phyloP scores from a whole-genome alignment of 2,888 invertebrate species.

The Cyclophora punctaria region DNA sequence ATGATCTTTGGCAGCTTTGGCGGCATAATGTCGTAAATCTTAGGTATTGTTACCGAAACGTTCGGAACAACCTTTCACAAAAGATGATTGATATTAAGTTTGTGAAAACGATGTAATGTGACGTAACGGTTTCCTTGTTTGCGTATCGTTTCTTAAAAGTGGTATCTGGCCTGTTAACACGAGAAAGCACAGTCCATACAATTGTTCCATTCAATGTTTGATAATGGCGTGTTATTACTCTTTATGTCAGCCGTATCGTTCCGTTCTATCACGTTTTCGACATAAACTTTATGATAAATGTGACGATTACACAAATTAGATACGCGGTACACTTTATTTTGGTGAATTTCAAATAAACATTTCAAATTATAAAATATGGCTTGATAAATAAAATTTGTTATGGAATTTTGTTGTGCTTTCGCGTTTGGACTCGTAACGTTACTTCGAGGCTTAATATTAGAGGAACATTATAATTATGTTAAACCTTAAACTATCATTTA shows the following conservation, averaged over 20 bases:
- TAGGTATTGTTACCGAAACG: too few species aligned
- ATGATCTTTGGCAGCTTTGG: too few species aligned
- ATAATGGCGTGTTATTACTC: slow-evolving; percentile 29
- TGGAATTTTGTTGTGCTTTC: too few species aligned
- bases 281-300: slow-evolving; percentile 30
- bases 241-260: slow-evolving; percentile 27
- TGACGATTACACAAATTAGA: slow-evolving; percentile 25
- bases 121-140: slow-evolving; percentile 8
- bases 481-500: too few species aligned
- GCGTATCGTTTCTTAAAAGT: slow-evolving; percentile 6
- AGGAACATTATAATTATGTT: too few species aligned
- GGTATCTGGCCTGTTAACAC: slow-evolving; percentile 3
- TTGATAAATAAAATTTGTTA: too few species aligned
- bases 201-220: slow-evolving; percentile 15
- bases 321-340: neutral
- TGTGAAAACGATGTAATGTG: neutral
- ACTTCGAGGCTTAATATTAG: too few species aligned
- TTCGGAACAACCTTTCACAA: too few species aligned
- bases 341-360: too few species aligned
- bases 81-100: neutral
- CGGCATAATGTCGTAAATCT: too few species aligned
- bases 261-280: slow-evolving; percentile 36
- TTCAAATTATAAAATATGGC: too few species aligned
- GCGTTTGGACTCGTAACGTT: too few species aligned
- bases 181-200: slow-evolving; percentile 17